Conservation (phyloP, 2,888 invertebrate species). For the Dendrolimus houi region DNA sequence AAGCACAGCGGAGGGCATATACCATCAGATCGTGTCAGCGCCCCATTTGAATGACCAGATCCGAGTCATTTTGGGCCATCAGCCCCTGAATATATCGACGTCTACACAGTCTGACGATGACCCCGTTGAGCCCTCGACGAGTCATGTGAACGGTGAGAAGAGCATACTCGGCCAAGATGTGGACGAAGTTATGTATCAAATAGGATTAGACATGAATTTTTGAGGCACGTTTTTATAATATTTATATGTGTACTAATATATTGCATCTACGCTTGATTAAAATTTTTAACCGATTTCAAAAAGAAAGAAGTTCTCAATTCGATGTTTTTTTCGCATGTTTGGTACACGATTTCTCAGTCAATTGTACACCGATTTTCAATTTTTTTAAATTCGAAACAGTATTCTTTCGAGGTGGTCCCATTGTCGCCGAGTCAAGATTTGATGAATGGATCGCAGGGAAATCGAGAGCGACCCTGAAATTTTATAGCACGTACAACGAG, state of each 20-base stretch:
- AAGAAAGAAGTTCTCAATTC: too few species aligned
- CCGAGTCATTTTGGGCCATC: conserved; percentile 82
- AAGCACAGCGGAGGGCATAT: conserved; percentile 94
- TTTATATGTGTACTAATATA: conserved; percentile 7
- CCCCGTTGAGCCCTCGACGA: conserved; percentile 11
- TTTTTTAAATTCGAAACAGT: too few species aligned
- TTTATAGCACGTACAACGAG: too few species aligned
- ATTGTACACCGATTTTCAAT: too few species aligned
- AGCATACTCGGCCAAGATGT: conserved; percentile 42
- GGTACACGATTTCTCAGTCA: too few species aligned
- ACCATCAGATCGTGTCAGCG: conserved; percentile 87
- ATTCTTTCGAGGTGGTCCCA: too few species aligned
- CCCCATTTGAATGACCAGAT: conserved; percentile 83
- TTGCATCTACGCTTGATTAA: too few species aligned
- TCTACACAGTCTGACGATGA: conserved; percentile 45
- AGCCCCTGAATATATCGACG: conserved; percentile 43
- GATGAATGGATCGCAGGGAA: too few species aligned
- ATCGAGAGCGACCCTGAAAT: too few species aligned
- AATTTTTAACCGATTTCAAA: too few species aligned
- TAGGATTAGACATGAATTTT: conserved; percentile 73
- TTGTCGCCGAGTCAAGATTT: too few species aligned
- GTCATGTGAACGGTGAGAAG: conserved; percentile 31
- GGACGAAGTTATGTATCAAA: conserved; percentile 77
- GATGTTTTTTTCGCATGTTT: too few species aligned
- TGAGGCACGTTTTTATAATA: conserved; percentile 38